Evolutionary conservation across 2,113 vertebrate species (phyloP), one percentile per base, ranked within the genome.

Genomic region (Apeltes quadracus): DNA sequence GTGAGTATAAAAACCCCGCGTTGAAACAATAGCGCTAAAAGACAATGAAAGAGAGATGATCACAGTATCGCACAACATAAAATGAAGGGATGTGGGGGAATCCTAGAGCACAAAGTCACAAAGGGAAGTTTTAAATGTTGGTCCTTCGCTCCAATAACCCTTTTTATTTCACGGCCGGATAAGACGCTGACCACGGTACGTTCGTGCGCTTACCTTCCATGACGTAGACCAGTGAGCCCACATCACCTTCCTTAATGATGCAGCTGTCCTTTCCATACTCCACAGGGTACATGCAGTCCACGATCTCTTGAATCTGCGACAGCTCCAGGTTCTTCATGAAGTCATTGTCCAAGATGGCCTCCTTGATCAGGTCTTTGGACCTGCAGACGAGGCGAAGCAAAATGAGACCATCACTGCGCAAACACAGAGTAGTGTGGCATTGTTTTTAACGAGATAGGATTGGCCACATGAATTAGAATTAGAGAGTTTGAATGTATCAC

Each of bases 241-340:
- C 97, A 18, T 98, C 97, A 12, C 98, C 98, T 86, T 99, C 98
- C 88, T 98, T 98, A 88, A 99, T 99, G 92, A 99, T 99, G 73
- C 97, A 98, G 84, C 97, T 98, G 90, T 98, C 97, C 79, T 98
- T 98, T 81, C 96, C 96, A 88, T 98, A 99, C 83, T 98, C 97
- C 90, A 98, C 98, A 0, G 98, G 98, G 83, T 99, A 98, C 98
- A 99, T 99, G 95, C 97, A 99, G 94, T 99, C 98, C 93, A 99
- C 98, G 56, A 99, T 99, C 95, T 99, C 98, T 82, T 98, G 97
- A 89, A 99, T 99, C 94, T 99, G 98, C 0, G 97, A 99, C 81
- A 98, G 87, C 87, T 99, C 98, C 87, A 99, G 93, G 89, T 99
- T 98, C 93, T 98, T 99, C 98, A 99, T 99, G 87, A 99, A 99